phyloP scores from a whole-genome alignment of 2,113 vertebrate species.

The Dendrocopos noguchii region DNA sequence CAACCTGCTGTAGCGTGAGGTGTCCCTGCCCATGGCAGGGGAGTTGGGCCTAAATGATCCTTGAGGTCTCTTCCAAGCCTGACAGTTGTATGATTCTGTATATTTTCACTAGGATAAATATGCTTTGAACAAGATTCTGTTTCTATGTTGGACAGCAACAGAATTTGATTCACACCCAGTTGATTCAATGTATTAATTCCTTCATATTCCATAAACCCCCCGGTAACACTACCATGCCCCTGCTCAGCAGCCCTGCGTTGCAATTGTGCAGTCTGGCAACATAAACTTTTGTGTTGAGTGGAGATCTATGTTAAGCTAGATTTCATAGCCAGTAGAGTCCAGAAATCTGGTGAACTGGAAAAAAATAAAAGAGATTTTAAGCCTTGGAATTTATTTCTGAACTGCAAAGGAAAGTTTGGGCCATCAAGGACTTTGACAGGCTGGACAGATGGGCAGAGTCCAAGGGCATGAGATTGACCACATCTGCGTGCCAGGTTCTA shows the following conservation, averaged over 20 bases:
- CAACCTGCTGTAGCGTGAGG: too few species aligned
- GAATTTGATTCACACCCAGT: neutral
- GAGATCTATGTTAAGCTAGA: neutral
- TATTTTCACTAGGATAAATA: neutral
- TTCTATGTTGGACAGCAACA: neutral
- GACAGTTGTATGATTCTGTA: too few species aligned
- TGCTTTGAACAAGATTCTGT: neutral
- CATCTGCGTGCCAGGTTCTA: too few species aligned
- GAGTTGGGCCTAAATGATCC: too few species aligned
- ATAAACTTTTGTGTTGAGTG: neutral
- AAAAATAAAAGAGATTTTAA: neutral
- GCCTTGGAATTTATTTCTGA: neutral
- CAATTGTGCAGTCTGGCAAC: neutral
- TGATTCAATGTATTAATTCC: neutral
- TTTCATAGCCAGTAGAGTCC: neutral
- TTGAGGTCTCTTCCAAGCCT: too few species aligned
- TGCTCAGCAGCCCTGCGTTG: neutral
- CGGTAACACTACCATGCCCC: neutral
- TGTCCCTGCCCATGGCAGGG: too few species aligned
- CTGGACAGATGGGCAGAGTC: too few species aligned
- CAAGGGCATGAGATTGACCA: too few species aligned
- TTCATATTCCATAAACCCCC: neutral
- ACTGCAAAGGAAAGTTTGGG: neutral
- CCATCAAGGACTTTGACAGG: too few species aligned
- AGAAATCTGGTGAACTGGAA: neutral